Evolutionary conservation across 2,113 vertebrate genomes (phyloP), one percentile per base, ranked within the genome.

Genomic region (Nannobrachium achirus): DNA sequence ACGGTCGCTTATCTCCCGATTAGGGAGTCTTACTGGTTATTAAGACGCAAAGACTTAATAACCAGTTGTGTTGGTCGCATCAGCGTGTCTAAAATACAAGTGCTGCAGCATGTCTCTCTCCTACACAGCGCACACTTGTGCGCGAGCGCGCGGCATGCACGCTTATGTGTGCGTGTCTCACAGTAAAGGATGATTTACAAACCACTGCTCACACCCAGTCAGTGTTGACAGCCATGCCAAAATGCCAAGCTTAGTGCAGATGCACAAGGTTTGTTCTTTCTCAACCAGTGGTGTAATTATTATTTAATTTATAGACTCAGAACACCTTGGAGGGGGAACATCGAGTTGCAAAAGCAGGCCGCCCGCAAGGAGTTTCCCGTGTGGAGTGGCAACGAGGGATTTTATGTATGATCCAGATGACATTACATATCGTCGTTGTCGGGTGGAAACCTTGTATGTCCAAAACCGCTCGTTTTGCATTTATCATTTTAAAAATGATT

Each of bases 241-340:
- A 65, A 78, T 71, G 80, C 74, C 68, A 75, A 72, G 59, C 56
- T 62, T 77, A 44, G 42, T 20, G 40, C 78, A 73, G 61, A 73
- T 78, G 59, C 78, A 78, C 66, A 87, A 91, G 88, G 80, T 76
- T 38, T 73, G 63, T 65, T 69, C 66, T 86, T 88, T 88, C 86
- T 85, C 73, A 86, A 83, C 74, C 71, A 62, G 76, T 83, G 80
- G 57, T 84, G 46, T 88, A 91, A 86, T 89, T 87, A 84, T 86
- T 82, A 45, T 89, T 81, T 81, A 90, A 88, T 92, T 90, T 92
- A 91, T 90, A 62, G 86, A 78, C 63, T 10, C 48, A 62, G 50
- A 66, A 85, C 66, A 75, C 79, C 83, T 85, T 42, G 5, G 55
- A 78, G 88, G 84, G 44, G 75, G 81, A 75, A 49, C 52, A 5